Evolutionary conservation across 30 jellyfish, hydroid and myxozoan species (phyloP), one percentile per base, ranked within the genome.

Genomic region (Catostylus mosaicus): DNA sequence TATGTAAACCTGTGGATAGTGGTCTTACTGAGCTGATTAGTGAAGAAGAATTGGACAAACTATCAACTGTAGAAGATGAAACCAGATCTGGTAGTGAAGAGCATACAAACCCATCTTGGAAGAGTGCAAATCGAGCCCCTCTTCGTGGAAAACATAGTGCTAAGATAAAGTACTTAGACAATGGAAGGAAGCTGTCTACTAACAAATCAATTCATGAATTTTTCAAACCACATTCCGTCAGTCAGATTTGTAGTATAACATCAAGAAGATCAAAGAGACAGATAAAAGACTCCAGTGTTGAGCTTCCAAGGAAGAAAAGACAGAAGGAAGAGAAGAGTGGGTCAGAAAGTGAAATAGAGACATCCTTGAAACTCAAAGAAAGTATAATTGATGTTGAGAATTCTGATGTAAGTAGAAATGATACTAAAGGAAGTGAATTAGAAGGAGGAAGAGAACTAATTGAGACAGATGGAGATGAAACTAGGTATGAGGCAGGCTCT

Each of bases 201-300:
- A 74, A 56, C n/a, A 74, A 54, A 20, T 48, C 85, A 1, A 74
- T 74, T 29, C 23, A 52, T 51, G 63, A 74, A 35, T 74, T 74
- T 32, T 74, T 74, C 30, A 52, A 30, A 35, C 85, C 85, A 2
- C 62, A 32, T 30, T 30, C 51, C 18, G 43, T 32, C 27, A 57
- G 18, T 31, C 0, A 27, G 9, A 12, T 36, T 18, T 8, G 85
- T 1, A 51, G 34, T 8, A 74, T 74, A 8, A 24, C 63, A 3
- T 30, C 75, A 10, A 48, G 62, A 31, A 12, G 85, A 32, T 74
- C 75, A 22, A 74, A 74, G 34, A 74, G 85, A 51, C 85, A 74
- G 65, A 22, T 12, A 32, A 27, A 51, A 1, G 75, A 74, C 24
- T 34, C 63, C 1, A 34, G 59, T 1, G 26, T 50, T 6, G 71